A percentile compares a stretch with the other conserved stretches of the same genome.
Conservation (phyloP, 2,888 invertebrate species). For the Drosophila limbata region DNA sequence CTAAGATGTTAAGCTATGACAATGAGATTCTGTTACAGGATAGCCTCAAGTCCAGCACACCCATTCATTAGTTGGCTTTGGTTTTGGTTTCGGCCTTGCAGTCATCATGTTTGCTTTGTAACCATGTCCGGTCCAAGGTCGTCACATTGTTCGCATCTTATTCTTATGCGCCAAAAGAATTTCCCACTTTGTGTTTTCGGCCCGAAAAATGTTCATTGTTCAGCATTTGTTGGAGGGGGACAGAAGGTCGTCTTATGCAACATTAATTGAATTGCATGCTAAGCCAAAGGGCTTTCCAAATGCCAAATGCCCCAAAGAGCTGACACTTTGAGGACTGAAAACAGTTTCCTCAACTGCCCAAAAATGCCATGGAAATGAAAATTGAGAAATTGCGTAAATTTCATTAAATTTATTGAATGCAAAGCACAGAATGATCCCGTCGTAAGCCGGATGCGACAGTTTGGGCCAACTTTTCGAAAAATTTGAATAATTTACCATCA, state of each 20-base stretch:
- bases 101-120: constrained; percentile 47
- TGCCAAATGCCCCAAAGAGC: constrained; percentile 34
- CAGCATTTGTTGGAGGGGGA: constrained; percentile 1
- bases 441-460: constrained; percentile 33
- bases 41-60: constrained; percentile 20
- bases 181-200: constrained; percentile 17
- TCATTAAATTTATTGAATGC: constrained; percentile 60
- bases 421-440: constrained; percentile 17
- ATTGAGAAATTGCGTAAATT: constrained; percentile 37
- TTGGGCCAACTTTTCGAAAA: constrained; percentile 10
- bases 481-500: constrained; percentile 45
- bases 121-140: constrained; percentile 53
- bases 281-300: constrained; percentile 46
- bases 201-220: constrained; percentile 13
- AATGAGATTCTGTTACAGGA: constrained; percentile 16
- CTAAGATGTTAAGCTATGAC: constrained; percentile 7
- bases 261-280: constrained; percentile 76
- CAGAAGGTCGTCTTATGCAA: constrained; percentile 65
- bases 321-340: constrained; percentile 45
- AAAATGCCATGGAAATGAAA: neutral
- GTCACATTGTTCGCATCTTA: constrained; percentile 37
- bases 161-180: constrained; percentile 50
- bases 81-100: neutral
- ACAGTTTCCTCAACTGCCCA: neutral
- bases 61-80: constrained; percentile 22